Evolutionary conservation across 2,113 vertebrate genomes (phyloP), one percentile per base, ranked within the genome.

Genomic region (Lanius ludovicianus): DNA sequence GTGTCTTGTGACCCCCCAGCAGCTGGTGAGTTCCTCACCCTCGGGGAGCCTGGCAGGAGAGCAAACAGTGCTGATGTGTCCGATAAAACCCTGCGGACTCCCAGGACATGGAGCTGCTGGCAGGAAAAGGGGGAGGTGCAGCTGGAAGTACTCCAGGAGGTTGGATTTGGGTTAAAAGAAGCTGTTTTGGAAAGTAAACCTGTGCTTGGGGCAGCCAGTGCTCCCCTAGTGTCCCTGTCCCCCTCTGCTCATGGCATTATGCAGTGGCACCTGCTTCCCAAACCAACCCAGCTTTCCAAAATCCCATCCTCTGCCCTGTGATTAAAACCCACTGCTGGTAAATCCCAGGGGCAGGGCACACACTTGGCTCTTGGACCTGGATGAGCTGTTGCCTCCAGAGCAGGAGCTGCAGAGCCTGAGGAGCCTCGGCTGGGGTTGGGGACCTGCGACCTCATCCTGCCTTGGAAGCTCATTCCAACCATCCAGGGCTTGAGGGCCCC

Each of bases 11-110:
- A 57, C 41, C 31, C 75, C 65, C 17, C 44, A 59, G 67, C 95
- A 97, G 91, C 95, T 95, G 96, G 15, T 13, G 88, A 70, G 49
- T 67, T 95, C 35, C 95, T 86, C 94, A 76, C 23, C 37, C 65
- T 9, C 63, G 0, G 1, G 3, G 39, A 80, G 55, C 63, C n/a
- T 49, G 89, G 42, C 67, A 20, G 83, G 64, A 90, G 83, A 65
- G 73, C 63, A 84, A 80, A 93, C 84, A 87, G 46, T 1, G 3
- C 63, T 68, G 63, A 59, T 44, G 84, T 2, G 31, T 7, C 25
- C 9, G 27, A 87, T 59, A 37, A 77, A 77, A 33, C 53, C 25
- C 3, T 2, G 24, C 4, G 15, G 23, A 0, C 41, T 23, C 18
- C 57, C 57, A 4, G 83, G 56, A 18, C n/a, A 1, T 0, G 0